phyloP scores from a whole-genome alignment of 2,113 vertebrate species.

The Aepyceros melampus region DNA sequence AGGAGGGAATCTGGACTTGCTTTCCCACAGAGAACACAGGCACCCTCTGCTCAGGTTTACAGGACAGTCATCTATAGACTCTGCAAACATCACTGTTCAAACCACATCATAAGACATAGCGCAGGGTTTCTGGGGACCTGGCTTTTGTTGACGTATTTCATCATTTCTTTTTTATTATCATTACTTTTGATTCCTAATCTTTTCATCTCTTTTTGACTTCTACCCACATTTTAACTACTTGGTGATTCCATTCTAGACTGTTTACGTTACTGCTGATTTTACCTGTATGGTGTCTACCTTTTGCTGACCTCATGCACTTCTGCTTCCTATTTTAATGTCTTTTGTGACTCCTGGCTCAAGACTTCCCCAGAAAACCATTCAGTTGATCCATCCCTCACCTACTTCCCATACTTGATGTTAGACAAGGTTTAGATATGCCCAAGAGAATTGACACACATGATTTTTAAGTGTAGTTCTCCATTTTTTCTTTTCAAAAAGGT shows the following conservation, averaged over 20 bases:
- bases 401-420: neutral
- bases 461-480: neutral
- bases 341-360: neutral
- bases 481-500: neutral
- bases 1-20: neutral
- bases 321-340: neutral
- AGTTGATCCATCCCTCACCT: neutral
- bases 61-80: neutral
- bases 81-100: neutral
- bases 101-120: neutral
- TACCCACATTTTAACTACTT: neutral
- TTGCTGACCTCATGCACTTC: neutral
- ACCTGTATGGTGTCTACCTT: neutral
- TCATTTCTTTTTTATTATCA: neutral
- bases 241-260: neutral
- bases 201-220: neutral
- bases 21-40: neutral
- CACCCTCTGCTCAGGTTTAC: neutral
- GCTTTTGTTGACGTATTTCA: neutral
- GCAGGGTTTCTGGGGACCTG: neutral
- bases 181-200: neutral
- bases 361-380: neutral
- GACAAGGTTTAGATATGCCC: neutral
- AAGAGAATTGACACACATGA: neutral
- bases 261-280: neutral